Evolutionary conservation across 2,113 vertebrate genomes (phyloP).

Genomic region (Corythornis madagascariensis): DNA sequence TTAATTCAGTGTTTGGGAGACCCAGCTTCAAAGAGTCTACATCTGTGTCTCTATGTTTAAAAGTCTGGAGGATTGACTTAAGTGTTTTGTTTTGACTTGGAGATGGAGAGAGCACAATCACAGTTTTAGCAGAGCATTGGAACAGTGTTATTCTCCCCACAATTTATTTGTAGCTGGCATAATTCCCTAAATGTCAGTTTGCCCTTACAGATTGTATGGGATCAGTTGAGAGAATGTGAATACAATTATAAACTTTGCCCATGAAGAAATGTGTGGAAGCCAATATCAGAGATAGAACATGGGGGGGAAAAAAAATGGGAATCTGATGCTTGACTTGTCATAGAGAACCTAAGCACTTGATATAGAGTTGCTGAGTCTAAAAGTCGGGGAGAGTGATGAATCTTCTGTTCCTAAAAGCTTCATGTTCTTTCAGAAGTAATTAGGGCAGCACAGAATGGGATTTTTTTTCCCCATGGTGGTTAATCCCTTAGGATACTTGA

Average conservation of each 20-base stretch:
- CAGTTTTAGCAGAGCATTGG: neutral
- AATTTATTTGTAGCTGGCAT: neutral
- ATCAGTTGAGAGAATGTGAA: neutral
- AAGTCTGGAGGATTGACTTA: neutral
- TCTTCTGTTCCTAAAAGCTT: neutral
- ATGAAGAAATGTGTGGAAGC: neutral
- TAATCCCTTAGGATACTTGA: neutral
- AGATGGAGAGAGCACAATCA: neutral
- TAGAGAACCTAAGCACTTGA: neutral
- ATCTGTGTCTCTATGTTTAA: neutral
- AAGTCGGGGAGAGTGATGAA: neutral
- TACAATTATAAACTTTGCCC: neutral
- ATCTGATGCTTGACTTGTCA: neutral
- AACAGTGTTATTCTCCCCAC: fast-evolving
- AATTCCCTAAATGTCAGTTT: neutral
- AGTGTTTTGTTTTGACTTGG: neutral
- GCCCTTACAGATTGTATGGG: neutral
- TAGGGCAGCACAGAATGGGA: neutral
- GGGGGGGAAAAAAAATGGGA: neutral
- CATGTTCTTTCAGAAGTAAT: neutral
- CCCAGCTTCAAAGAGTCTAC: neutral
- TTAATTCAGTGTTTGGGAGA: neutral
- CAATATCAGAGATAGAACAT: neutral
- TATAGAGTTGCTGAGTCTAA: neutral
- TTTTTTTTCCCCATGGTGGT: neutral